Evolutionary conservation across 2,797 vertebrate species (phyloP).

Genomic region (Lacerta viridis): DNA sequence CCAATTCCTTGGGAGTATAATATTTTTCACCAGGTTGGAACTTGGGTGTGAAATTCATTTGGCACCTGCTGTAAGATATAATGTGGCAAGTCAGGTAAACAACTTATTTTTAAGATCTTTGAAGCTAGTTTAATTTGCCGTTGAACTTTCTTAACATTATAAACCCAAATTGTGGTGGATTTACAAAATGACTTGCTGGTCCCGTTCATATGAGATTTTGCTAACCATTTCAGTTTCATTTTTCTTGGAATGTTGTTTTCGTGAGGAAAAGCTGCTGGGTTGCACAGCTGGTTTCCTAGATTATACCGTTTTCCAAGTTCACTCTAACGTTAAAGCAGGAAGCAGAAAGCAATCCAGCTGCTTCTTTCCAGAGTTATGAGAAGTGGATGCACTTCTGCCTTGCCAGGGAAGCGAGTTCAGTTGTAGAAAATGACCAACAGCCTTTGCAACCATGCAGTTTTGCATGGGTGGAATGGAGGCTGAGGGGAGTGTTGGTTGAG

Average conservation of each 20-base stretch:
- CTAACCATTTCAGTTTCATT: conserved; percentile 13
- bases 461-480: neutral
- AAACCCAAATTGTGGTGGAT: conserved; percentile 22
- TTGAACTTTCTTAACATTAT: conserved; percentile 47
- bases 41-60: neutral
- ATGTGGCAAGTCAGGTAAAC: neutral
- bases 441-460: neutral
- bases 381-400: neutral
- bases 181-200: neutral
- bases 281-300: conserved; percentile 30
- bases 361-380: neutral
- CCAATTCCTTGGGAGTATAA: neutral
- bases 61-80: neutral
- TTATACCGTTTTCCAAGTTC: conserved; percentile 23
- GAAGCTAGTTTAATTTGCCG: neutral
- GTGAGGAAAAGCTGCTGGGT: neutral
- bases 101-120: neutral
- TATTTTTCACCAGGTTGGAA: neutral
- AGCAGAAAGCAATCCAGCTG: neutral
- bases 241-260: conserved; percentile 30
- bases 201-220: neutral
- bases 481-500: neutral
- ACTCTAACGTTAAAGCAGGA: neutral
- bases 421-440: neutral
- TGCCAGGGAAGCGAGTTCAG: neutral